phyloP scores from a whole-genome alignment of 2,113 vertebrate genomes.

The Hydrochoerus hydrochaeris region DNA sequence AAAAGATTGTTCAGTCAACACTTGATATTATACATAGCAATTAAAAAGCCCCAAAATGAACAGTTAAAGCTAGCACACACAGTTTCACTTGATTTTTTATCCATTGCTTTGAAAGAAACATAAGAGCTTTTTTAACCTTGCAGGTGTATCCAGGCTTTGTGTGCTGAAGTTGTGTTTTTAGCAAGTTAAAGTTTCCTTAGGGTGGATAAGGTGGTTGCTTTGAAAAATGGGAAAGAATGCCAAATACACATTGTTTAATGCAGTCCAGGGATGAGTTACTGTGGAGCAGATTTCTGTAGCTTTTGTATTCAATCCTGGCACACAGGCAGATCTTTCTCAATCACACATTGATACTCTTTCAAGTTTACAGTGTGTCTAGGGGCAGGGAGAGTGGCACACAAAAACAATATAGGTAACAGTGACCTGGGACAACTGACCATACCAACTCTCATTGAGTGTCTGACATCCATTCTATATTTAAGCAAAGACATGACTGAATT shows the following conservation, averaged over 20 bases:
- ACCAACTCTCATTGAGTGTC: not conserved
- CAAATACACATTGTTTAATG: not conserved
- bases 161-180: not conserved
- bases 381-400: no score
- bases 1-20: not conserved
- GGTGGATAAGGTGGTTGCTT: not conserved
- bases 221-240: not conserved
- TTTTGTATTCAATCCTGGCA: not conserved
- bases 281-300: not conserved
- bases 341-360: not conserved
- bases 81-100: not conserved
- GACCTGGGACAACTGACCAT: not conserved
- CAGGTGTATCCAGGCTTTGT: not conserved
- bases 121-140: not conserved
- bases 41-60: not conserved
- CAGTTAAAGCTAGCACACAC: not conserved
- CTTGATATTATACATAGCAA: not conserved
- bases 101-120: constrained; percentile 8
- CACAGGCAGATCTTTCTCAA: not conserved
- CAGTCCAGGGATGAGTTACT: not conserved
- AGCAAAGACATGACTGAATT: not conserved
- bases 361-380: no score
- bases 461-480: no score
- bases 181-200: not conserved
- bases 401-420: not conserved